A percentile compares a stretch with the other conserved stretches of the same genome.
These are phyloP conservation scores for Oxyruncus cristatus DNA, from an alignment of 2,113 vertebrate genomes.

Conservation along the genomic window DNA sequence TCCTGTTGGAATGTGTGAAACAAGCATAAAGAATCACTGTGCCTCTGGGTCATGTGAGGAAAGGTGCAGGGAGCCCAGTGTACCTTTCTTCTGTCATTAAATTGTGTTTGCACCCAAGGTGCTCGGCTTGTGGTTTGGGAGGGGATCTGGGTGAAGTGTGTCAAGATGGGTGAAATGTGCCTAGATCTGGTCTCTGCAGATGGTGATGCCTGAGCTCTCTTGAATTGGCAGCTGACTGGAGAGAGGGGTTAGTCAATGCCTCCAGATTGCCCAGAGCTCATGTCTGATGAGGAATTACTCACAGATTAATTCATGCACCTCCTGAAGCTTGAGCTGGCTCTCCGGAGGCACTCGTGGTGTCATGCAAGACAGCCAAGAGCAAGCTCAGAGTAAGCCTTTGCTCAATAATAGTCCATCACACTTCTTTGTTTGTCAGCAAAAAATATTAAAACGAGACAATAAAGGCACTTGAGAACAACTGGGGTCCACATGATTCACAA, in stretches of 20 bases:
- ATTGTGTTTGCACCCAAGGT: neutral
- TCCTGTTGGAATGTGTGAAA: neutral
- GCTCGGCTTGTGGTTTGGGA: neutral
- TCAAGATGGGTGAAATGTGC: neutral
- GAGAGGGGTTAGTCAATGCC: neutral
- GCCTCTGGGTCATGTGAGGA: neutral
- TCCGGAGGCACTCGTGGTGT: neutral
- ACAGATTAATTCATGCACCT: neutral
- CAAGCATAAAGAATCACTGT: neutral
- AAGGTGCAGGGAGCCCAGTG: neutral
- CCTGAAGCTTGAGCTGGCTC: neutral
- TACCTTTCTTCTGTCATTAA: neutral
- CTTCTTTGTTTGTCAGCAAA: neutral
- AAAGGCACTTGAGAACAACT: neutral
- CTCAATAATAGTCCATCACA: neutral
- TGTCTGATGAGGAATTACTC: neutral
- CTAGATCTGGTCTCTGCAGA: neutral
- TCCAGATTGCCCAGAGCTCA: neutral
- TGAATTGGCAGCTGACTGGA: neutral
- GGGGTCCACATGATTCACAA: neutral
- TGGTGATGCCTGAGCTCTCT: neutral
- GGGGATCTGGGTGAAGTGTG: neutral
- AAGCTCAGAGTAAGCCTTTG: neutral
- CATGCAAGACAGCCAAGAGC: neutral
- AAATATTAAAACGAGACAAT: neutral